phyloP scores from a whole-genome alignment of 53 echinoderm and acorn worm genomes.

The Holothuria scabra region DNA sequence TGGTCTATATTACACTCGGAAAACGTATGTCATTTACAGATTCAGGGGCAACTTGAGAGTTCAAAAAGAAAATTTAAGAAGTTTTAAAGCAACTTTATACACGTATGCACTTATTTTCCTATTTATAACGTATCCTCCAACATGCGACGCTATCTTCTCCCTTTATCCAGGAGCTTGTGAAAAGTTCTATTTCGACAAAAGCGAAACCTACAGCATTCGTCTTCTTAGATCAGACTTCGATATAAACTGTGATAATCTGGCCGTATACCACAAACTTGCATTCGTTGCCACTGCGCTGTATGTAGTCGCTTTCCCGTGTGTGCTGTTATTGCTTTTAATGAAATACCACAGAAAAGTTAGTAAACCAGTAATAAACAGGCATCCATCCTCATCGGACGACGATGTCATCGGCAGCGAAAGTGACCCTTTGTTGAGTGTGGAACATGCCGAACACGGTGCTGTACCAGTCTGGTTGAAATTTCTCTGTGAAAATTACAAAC shows the following conservation, averaged over 20 bases:
- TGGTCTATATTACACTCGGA: not conserved
- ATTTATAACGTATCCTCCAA: constrained; percentile 55
- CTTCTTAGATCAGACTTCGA: constrained; percentile 55
- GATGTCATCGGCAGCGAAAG: too few relatives aligned
- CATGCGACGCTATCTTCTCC: constrained; percentile 37
- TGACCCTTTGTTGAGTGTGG: too few relatives aligned
- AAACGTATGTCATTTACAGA: not conserved
- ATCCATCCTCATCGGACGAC: too few relatives aligned
- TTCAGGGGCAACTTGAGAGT: not conserved
- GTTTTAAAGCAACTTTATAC: not conserved
- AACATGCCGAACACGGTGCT: too few relatives aligned
- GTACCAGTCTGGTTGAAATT: not conserved
- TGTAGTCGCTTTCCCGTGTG: constrained; percentile 52
- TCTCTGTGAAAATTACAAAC: not conserved
- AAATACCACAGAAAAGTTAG: too few relatives aligned
- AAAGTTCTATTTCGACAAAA: constrained; percentile 43
- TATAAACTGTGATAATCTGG: constrained; percentile 34
- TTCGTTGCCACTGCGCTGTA: constrained; percentile 29
- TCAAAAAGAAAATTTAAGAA: too few relatives aligned
- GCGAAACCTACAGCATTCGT: not conserved
- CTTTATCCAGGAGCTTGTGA: constrained; percentile 57
- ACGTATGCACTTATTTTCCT: constrained; percentile 43
- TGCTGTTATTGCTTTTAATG: not conserved
- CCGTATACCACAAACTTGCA: constrained; percentile 40
- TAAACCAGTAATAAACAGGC: too few relatives aligned